phyloP scores from a whole-genome alignment of 1,140 invertebrate species.

The Drosophila insularis region DNA sequence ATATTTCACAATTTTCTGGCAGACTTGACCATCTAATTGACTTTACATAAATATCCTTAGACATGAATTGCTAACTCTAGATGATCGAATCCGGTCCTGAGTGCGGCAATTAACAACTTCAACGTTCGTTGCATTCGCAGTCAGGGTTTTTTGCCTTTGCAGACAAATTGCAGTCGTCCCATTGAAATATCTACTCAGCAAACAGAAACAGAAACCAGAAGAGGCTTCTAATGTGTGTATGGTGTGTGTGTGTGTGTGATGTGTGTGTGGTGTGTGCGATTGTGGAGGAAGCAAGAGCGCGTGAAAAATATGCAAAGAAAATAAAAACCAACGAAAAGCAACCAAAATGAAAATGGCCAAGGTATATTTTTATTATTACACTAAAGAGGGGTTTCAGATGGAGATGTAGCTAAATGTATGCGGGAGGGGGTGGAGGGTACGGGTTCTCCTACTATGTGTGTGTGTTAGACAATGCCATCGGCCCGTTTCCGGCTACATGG shows the following conservation, averaged over 20 bases:
- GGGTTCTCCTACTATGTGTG: conserved; percentile 17
- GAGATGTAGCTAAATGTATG: neutral
- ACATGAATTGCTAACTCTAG: no score
- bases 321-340: conserved; percentile 48
- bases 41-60: no score
- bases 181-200: conserved; percentile 55
- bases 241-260: conserved; percentile 12
- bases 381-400: conserved; percentile 24
- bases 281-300: conserved; percentile 39
- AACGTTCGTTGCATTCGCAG: conserved; percentile 71
- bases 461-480: conserved; percentile 22
- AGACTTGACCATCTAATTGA: no score
- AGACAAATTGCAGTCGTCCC: conserved; percentile 68
- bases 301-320: conserved; percentile 71
- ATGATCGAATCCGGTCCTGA: neutral
- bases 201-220: conserved; percentile 29
- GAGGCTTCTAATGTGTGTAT: conserved; percentile 36
- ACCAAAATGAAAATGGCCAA: conserved; percentile 63
- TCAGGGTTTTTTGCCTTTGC: conserved; percentile 23
- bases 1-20: no score
- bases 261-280: conserved; percentile 15
- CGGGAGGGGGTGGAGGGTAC: conserved; percentile 2
- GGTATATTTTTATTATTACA: conserved; percentile 62
- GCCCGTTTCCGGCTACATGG: conserved; percentile 31
- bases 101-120: conserved; percentile 73